These are phyloP conservation scores for Hemaris fuciformis DNA, from an alignment of 2,888 invertebrate genomes.

Conservation along the genomic window DNA sequence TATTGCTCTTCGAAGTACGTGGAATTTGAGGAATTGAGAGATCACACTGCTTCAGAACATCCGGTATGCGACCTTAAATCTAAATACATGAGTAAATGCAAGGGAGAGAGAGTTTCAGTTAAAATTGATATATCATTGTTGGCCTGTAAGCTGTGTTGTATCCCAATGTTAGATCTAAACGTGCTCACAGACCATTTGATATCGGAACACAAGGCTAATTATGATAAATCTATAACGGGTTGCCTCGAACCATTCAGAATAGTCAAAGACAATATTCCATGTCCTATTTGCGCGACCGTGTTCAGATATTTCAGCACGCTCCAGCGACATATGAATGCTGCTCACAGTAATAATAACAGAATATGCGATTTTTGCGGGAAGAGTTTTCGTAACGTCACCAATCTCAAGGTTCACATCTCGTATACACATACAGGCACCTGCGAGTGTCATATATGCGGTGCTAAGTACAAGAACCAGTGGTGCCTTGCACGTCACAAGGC, in stretches of 20 bases:
- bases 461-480: slow-evolving; percentile 64
- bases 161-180: slow-evolving; percentile 48
- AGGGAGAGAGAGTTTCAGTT: slow-evolving; percentile 62
- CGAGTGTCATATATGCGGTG: slow-evolving; percentile 60
- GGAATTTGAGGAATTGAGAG: slow-evolving; percentile 62
- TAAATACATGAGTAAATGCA: slow-evolving; percentile 62
- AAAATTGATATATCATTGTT: slow-evolving; percentile 61
- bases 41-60: slow-evolving; percentile 57
- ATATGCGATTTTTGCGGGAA: slow-evolving; percentile 72
- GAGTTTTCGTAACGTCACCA: slow-evolving; percentile 56
- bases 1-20: slow-evolving; percentile 63
- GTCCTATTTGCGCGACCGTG: slow-evolving; percentile 55
- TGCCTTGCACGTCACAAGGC: slow-evolving; percentile 66
- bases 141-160: slow-evolving; percentile 56
- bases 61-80: slow-evolving; percentile 63
- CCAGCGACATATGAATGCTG: slow-evolving; percentile 63
- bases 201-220: slow-evolving; percentile 55
- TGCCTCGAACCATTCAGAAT: slow-evolving; percentile 65
- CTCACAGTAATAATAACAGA: slow-evolving; percentile 64
- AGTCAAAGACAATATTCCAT: slow-evolving; percentile 65
- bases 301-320: slow-evolving; percentile 66
- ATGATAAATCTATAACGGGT: slow-evolving; percentile 54
- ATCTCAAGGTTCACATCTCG: slow-evolving; percentile 62
- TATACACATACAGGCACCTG: slow-evolving; percentile 61
- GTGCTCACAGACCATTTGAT: slow-evolving; percentile 63